Evolutionary conservation across 2,113 vertebrate species (phyloP).

Genomic region (Vireo altiloquus): DNA sequence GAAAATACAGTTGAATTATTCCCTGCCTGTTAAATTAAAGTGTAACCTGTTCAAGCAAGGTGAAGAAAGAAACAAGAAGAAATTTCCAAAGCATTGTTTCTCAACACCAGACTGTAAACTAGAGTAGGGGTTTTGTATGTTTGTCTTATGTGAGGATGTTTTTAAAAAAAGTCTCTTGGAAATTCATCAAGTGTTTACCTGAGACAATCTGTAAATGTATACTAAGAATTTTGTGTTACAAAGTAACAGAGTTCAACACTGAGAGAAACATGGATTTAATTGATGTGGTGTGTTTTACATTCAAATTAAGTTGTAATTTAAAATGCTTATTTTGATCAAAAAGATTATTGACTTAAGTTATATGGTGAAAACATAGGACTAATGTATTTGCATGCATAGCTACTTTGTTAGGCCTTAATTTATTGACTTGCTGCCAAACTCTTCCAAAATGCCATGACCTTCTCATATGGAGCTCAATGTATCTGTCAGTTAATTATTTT

Average conservation of each 20-base stretch:
- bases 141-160: not conserved
- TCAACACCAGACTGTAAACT: not conserved
- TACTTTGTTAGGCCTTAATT: slow-evolving; percentile 1
- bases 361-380: slow-evolving; percentile 6
- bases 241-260: not conserved
- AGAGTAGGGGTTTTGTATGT: not conserved
- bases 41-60: not conserved
- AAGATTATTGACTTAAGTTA: not conserved
- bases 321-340: not conserved
- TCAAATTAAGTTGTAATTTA: not conserved
- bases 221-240: not conserved
- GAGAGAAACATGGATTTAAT: not conserved
- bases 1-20: not conserved
- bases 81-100: not conserved
- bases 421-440: slow-evolving; percentile 13
- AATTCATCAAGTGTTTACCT: not conserved
- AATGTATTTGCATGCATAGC: not conserved
- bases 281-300: not conserved
- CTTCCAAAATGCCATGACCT: slow-evolving; percentile 29
- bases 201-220: not conserved
- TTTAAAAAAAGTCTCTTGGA: not conserved
- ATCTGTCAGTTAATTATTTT: slow-evolving; percentile 26
- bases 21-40: not conserved
- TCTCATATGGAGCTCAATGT: slow-evolving; percentile 3
- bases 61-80: not conserved